Evolutionary conservation across 23 tunicate species (phyloP).

Genomic region (Phallusia fumigata): DNA sequence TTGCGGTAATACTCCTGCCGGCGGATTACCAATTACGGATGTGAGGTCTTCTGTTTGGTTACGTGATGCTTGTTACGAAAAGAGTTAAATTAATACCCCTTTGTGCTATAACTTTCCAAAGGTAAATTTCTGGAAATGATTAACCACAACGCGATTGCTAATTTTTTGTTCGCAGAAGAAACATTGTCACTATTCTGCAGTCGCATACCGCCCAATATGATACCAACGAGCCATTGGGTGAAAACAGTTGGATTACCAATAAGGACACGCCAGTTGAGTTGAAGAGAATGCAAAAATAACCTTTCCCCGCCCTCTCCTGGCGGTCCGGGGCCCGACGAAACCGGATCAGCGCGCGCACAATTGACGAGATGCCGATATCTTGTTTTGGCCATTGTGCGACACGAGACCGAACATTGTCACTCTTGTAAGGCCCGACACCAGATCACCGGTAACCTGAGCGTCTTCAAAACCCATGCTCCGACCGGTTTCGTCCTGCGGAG

Average conservation of each 20-base stretch:
- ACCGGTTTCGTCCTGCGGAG: not conserved
- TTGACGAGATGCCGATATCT: not conserved
- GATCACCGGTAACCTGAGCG: constrained; percentile 9
- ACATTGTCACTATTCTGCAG: too few relatives aligned
- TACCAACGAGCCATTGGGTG: too few relatives aligned
- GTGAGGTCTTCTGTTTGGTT: too few relatives aligned
- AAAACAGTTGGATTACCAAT: too few relatives aligned
- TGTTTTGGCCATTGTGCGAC: constrained; percentile 6
- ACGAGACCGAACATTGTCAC: constrained; percentile 12
- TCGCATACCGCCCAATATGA: too few relatives aligned
- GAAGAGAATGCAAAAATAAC: not conserved
- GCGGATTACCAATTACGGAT: not conserved
- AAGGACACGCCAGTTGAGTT: too few relatives aligned
- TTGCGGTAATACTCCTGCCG: not conserved
- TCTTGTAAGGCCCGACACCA: not conserved
- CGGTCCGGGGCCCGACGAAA: not conserved
- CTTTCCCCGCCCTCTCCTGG: constrained; percentile 8
- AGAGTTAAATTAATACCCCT: too few relatives aligned
- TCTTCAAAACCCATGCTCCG: not conserved
- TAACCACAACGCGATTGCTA: too few relatives aligned
- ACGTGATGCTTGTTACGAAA: too few relatives aligned
- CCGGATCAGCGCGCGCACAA: not conserved
- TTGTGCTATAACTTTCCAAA: too few relatives aligned
- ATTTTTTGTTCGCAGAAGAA: too few relatives aligned
- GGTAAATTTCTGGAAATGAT: too few relatives aligned